Conservation (phyloP, 1,140 invertebrate species). For the Himalopsyche phryganea region DNA sequence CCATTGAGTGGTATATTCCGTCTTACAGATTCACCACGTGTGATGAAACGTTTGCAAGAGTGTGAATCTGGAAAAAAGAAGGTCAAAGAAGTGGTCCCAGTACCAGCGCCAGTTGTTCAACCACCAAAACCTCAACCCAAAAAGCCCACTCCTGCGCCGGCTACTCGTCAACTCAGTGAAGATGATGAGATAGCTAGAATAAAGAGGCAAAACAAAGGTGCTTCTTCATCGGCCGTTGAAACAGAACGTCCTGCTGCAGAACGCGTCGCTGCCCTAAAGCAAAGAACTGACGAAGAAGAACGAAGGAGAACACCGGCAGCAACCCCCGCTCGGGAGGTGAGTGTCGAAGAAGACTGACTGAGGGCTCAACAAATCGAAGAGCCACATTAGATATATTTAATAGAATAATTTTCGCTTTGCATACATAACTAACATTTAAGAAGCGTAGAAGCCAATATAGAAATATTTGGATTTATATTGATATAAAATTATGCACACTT, state of each 20-base stretch:
- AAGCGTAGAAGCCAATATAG: conserved; percentile 18
- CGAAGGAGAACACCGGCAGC: conserved; percentile 54
- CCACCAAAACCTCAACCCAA: conserved; percentile 49
- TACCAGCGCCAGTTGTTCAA: conserved; percentile 53
- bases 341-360: conserved; percentile 56
- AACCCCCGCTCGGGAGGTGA: conserved; percentile 59
- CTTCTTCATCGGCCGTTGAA: conserved; percentile 57
- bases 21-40: conserved; percentile 82
- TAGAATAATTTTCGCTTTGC: neutral
- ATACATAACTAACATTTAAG: neutral
- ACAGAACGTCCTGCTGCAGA: conserved; percentile 53
- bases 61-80: conserved; percentile 74
- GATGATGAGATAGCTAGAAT: conserved; percentile 87
- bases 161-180: conserved; percentile 75
- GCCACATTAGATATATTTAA: neutral
- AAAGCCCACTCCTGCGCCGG: conserved; percentile 45
- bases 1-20: conserved; percentile 86
- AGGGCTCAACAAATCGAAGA: neutral
- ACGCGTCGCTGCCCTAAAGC: conserved; percentile 48
- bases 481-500: conserved; percentile 34
- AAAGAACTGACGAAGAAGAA: conserved; percentile 34
- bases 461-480: conserved; percentile 4
- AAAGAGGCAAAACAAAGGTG: conserved; percentile 82
- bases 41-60: conserved; percentile 84
- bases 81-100: conserved; percentile 59